phyloP scores from a whole-genome alignment of 2,113 vertebrate genomes.

The Calonectris borealis region DNA sequence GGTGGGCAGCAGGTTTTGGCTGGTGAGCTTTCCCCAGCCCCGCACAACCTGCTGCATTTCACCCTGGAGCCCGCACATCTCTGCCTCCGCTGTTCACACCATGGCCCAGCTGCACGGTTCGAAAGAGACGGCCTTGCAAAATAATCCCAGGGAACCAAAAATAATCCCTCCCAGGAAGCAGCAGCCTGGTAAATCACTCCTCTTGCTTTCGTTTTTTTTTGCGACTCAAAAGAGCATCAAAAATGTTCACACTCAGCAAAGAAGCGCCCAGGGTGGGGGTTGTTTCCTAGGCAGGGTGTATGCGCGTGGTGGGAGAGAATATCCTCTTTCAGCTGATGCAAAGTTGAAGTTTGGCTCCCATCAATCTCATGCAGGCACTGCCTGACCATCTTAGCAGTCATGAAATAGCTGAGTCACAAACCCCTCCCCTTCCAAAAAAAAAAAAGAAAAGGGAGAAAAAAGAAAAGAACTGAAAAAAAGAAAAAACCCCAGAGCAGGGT shows the following conservation, averaged over 20 bases:
- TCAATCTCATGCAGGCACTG: slow-evolving; percentile 3
- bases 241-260: not conserved
- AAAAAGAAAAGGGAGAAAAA: fast-evolving
- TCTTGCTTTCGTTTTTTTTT: not conserved
- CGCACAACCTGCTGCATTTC: not conserved
- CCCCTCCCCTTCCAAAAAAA: not conserved
- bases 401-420: slow-evolving; percentile 70
- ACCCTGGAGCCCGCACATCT: not conserved
- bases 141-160: not conserved
- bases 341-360: not conserved
- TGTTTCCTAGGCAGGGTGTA: not conserved
- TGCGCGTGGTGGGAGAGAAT: not conserved
- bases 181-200: not conserved
- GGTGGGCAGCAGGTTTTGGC: not conserved
- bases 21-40: not conserved
- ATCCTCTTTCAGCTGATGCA: not conserved
- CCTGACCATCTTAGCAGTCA: slow-evolving; percentile 3
- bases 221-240: not conserved
- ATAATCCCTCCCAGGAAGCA: not conserved
- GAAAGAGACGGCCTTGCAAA: not conserved
- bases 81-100: not conserved
- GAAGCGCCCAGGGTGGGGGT: not conserved
- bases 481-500: not conserved
- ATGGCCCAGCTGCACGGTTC: not conserved
- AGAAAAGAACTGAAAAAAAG: not conserved